Conservation (phyloP, 64 coral and sea anemone genomes). For the Exaiptasia diaphana region DNA sequence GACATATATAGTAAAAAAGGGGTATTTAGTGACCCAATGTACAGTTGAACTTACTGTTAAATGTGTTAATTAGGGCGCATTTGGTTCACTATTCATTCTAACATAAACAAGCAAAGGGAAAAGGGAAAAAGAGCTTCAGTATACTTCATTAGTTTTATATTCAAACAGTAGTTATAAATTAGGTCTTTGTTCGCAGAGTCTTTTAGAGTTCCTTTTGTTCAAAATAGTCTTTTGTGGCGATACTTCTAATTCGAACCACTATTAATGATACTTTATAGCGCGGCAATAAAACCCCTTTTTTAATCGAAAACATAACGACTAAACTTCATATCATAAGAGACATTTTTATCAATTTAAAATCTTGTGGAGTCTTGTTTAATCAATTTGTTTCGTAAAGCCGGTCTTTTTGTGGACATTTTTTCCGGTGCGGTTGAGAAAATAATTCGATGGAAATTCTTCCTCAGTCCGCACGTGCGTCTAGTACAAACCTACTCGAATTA, state of each 20-base stretch:
- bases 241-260: not conserved
- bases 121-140: not conserved
- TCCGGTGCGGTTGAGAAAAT: too few species aligned
- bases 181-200: not conserved
- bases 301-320: not conserved
- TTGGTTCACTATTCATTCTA: not conserved
- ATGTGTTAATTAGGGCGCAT: too few species aligned
- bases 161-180: too few species aligned
- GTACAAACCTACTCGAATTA: too few species aligned
- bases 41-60: too few species aligned
- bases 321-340: not conserved
- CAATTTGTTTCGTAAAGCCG: not conserved
- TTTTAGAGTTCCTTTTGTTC: not conserved
- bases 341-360: constrained; percentile 12
- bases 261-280: too few species aligned
- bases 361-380: constrained; percentile 3
- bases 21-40: too few species aligned
- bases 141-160: not conserved
- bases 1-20: too few species aligned
- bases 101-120: not conserved
- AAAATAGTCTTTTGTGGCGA: not conserved
- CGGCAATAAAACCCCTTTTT: too few species aligned
- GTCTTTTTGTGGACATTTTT: not conserved
- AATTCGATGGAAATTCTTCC: too few species aligned
- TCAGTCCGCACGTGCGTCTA: too few species aligned